A percentile compares a stretch with the other conserved stretches of the same genome.
Evolutionary conservation across 2,113 vertebrate genomes (phyloP).

Genomic region (Heteronetta atricapilla): DNA sequence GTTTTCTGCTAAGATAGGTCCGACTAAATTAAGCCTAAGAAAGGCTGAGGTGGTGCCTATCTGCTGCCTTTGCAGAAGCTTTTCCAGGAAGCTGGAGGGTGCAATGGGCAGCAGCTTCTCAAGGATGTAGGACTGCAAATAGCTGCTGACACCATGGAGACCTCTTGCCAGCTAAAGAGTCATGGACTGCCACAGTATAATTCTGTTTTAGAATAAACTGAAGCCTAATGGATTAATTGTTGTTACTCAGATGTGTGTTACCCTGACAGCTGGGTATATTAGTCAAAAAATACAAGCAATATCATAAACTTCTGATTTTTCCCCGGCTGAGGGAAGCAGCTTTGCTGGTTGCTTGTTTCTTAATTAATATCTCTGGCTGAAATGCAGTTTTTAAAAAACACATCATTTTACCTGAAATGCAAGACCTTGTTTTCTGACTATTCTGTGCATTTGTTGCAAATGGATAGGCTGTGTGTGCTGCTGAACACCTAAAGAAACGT

Average conservation of each 20-base stretch:
- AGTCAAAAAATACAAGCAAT: not conserved
- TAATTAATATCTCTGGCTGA: conserved; percentile 24
- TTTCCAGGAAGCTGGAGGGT: not conserved
- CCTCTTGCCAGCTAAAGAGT: not conserved
- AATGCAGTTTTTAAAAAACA: not conserved
- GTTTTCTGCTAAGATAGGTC: not conserved
- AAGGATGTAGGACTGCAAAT: not conserved
- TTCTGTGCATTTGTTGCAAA: not conserved
- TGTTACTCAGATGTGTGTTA: not conserved
- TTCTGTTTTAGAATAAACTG: not conserved
- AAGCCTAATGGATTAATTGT: not conserved
- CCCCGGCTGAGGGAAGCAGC: not conserved
- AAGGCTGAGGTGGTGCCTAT: not conserved
- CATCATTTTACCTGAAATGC: not conserved
- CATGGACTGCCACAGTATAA: not conserved
- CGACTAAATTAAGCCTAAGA: not conserved
- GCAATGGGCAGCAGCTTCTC: not conserved
- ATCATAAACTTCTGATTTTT: conserved; percentile 27
- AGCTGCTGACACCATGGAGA: not conserved
- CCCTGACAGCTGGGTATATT: conserved; percentile 18
- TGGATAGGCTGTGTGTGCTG: not conserved
- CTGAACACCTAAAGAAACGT: not conserved
- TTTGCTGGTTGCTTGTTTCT: conserved; percentile 17
- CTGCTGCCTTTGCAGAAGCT: not conserved
- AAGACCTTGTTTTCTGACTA: not conserved